Evolutionary conservation across 2,113 vertebrate genomes (phyloP).

Genomic region (Triplophysa tibetana): DNA sequence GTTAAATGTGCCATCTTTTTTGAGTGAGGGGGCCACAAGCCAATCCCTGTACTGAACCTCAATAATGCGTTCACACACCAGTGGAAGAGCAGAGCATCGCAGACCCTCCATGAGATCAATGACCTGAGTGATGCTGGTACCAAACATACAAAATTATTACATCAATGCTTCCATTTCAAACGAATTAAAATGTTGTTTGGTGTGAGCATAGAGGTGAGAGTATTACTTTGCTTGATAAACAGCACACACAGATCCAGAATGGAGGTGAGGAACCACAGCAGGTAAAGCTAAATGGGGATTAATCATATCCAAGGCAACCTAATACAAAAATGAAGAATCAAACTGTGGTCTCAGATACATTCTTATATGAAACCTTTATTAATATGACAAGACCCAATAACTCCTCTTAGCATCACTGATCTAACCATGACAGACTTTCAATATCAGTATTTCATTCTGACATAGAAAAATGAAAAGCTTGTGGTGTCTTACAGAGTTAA

Average conservation of each 20-base stretch:
- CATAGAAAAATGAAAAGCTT: constrained; percentile 23
- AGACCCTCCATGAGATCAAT: constrained; percentile 84
- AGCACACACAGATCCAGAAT: constrained; percentile 82
- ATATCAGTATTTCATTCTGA: background rate
- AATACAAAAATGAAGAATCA: background rate
- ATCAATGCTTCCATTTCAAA: background rate
- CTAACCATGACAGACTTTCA: background rate
- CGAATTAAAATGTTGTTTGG: background rate
- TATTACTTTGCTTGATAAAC: constrained; percentile 88
- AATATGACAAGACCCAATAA: background rate
- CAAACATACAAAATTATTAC: background rate
- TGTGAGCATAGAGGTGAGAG: constrained; percentile 56
- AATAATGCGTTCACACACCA: constrained; percentile 82
- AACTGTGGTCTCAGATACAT: background rate
- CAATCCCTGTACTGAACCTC: constrained; percentile 84
- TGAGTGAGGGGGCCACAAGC: constrained; percentile 78
- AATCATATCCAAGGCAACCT: constrained; percentile 86
- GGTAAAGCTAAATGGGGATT: constrained; percentile 81
- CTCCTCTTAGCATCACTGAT: background rate
- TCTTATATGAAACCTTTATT: background rate
- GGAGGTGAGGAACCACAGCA: constrained; percentile 74
- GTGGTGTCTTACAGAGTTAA: constrained; percentile 78
- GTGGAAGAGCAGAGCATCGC: constrained; percentile 69
- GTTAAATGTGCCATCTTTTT: constrained; percentile 73
- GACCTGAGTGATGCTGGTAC: constrained; percentile 85